Evolutionary conservation across 2,113 vertebrate species (phyloP), one percentile per base, ranked within the genome.

Genomic region (Mesocricetus auratus): DNA sequence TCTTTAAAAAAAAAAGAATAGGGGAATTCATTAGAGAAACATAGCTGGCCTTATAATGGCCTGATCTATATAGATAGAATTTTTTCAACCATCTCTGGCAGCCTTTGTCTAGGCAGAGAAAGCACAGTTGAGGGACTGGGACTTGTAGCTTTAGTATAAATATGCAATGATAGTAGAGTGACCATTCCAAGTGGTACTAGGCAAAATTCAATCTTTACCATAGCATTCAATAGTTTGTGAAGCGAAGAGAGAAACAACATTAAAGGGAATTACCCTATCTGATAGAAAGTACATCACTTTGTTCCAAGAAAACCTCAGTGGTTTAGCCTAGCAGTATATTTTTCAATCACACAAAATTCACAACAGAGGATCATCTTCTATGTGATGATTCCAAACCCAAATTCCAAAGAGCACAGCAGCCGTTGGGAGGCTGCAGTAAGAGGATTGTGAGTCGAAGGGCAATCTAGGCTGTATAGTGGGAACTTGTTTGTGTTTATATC

Each of bases 321-420:
- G 2, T 39, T 74, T 90, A 50, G 31, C 29, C 17, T 33, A 60
- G n/a, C 17, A 86, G 31, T 58, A 33, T 74, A 24, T n/a, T 93
- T 93, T 88, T 93, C n/a, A 91, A 10, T 95, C n/a, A 39, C 36
- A n/a, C 31, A 47, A 50, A 87, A 33, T 58, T 64, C n/a, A 87
- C 92, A 58, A 29, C 56, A 64, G 71, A 91, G 7, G 10, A 31
- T 39, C 22, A 4, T 73, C 39, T 68, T 91, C 45, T 33, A 0
- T 3, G 19, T 47, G 3, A 7, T 16, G 10, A 90, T 85, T 88
- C n/a, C 42, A 33, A 58, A 60, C 11, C 53, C 12, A 50, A 4
- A 2, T n/a, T 56, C 68, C 36, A 88, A 73, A 26, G 3, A 3
- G 13, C 50, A 58, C 47, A 6, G 4, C 47, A n/a, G 69, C 7